Evolutionary conservation across 2,797 vertebrate species (phyloP), one percentile per base, ranked within the genome.

Genomic region (Sylvia borin): DNA sequence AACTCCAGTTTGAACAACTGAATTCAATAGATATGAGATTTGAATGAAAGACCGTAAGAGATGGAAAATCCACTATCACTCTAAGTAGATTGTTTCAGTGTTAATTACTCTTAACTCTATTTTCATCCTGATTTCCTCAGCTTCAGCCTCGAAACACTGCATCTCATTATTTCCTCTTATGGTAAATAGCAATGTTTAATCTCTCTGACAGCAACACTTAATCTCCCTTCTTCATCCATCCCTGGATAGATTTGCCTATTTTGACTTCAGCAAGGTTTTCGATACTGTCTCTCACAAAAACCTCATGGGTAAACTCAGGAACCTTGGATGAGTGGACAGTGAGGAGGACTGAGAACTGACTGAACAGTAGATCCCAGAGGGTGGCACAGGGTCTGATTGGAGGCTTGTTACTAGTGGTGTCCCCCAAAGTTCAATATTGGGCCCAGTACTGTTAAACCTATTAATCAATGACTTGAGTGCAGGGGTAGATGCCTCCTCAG

Each of bases 241-340:
- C n/a, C 40, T 13, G 34, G n/a, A 77, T 16, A 29, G 51, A 18
- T 66, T 25, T 32, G 13, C 53, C 58, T 32, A 10, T 13, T 26
- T 42, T 0, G 0, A 27, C n/a, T 42, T 60, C 40, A 32, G 26
- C 34, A 78, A 42, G 11, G 22, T 24, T 84, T 58, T 54, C 1
- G 0, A n/a, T 24, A 36, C 19, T 9, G 19, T 29, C 34, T 72
- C 80, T 78, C 66, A 60, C 40, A 48, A 36, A 8, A 66, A 21
- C 53, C 22, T 60, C 40, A 36, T 5, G 21, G 25, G 40, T 27
- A 27, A 65, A 42, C 18, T 40, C 40, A 60, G 45, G n/a, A 84
- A 72, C 13, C 0, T 0, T n/a, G 40, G 47, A 18, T 54, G 22
- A 55, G 16, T 16, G 24, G 54, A 60, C 19, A 79, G 16, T 18